Base-by-base conservation (phyloP, 2,113 vertebrate genomes). In the Carassius auratus region DNA sequence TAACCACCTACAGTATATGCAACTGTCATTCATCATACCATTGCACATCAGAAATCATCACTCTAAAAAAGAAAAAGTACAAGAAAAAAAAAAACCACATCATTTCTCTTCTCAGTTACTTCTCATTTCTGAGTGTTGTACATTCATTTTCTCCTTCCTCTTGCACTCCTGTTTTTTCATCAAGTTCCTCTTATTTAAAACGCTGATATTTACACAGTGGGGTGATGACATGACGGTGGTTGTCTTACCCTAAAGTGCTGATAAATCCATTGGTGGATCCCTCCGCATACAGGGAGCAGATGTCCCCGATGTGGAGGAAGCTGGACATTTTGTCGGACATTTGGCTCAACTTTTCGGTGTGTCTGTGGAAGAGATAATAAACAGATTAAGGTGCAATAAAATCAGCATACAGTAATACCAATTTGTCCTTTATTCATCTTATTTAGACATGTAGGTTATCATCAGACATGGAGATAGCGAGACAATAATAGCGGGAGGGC, bases 251-350 rank as follows among this genome's bases (percentile, higher is more conserved):
- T 94, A 99, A 93, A 87, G 98, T 99, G 96, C 98, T 99, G 94
- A 99, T 99, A 93, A 99, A 99, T 92, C 98, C 98, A 93, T 96
- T 97, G 75, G 98, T 99, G 85, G 98, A 97, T 84, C 98, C 98
- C 88, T 99, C 98, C 2, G 98, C 97, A 89, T 99, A 99, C 87
- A 99, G 95, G 94, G 98, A 99, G 92, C 97, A 98, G 90, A 99
- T 96, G 95, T 99, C 98, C 94, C 98, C 98, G 61, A 99, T 98
- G 88, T 99, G 98, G 89, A 99, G 96, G 92, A 99, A 99, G 92
- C 98, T 99, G 86, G 98, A 99, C 97, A 99, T 98, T 95, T 99
- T 99, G 94, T 99, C 98, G n/a, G 97, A 98, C 98, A 99, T 99
- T 93, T 93, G 94, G 89, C 92, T 88, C 93, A 92, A 85, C 91